A percentile compares a stretch with the other conserved stretches of the same genome.
Evolutionary conservation across 2,113 vertebrate species (phyloP).

Genomic region (Leucosticte australis): DNA sequence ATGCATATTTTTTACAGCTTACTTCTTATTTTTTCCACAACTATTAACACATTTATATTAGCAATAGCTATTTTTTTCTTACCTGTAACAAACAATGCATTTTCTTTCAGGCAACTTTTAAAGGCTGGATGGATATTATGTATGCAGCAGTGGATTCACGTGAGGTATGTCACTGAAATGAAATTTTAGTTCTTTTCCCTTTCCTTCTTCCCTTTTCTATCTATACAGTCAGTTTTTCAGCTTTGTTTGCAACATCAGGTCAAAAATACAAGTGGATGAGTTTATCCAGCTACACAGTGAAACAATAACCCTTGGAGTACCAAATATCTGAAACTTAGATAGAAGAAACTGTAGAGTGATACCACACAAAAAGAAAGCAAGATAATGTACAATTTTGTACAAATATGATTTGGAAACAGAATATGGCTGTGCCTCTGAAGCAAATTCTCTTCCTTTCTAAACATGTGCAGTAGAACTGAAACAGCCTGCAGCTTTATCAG

Average conservation of each 20-base stretch:
- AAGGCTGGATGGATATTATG: conserved; percentile 80
- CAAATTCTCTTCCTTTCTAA: neutral
- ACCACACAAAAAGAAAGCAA: neutral
- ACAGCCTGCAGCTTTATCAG: neutral
- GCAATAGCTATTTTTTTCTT: neutral
- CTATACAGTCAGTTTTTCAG: neutral
- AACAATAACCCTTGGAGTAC: neutral
- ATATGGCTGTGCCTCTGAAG: neutral
- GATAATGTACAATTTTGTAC: neutral
- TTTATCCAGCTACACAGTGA: neutral
- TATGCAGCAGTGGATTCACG: conserved; percentile 73
- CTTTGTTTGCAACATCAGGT: neutral
- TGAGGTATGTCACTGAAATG: conserved; percentile 16
- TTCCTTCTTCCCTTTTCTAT: neutral
- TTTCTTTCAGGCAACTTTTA: conserved; percentile 76
- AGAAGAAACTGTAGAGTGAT: neutral
- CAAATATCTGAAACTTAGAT: neutral
- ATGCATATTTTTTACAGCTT: neutral
- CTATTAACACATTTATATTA: neutral
- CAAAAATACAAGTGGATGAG: neutral
- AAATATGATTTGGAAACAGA: neutral
- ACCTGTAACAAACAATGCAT: neutral
- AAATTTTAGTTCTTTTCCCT: neutral
- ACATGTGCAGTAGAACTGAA: neutral
- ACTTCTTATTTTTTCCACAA: neutral